phyloP scores from a whole-genome alignment of 2,888 invertebrate genomes.

The Agonum fuliginosum region DNA sequence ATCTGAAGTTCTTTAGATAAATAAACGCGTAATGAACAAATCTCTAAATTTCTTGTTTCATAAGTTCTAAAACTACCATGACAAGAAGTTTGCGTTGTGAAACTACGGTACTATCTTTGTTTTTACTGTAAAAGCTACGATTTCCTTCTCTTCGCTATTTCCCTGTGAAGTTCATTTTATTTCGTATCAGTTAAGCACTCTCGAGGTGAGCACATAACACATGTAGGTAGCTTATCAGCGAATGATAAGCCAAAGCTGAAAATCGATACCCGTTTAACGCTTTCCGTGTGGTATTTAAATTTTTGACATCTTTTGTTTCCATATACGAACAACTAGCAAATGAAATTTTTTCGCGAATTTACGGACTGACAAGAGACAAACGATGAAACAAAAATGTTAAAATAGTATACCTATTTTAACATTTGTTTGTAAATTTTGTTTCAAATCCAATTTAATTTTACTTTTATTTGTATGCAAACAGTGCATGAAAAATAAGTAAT shows the following conservation, averaged over 20 bases:
- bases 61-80: too few species aligned
- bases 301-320: conserved; percentile 20
- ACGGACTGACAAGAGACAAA: neutral
- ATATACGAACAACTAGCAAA: conserved; percentile 9
- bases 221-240: conserved; percentile 30
- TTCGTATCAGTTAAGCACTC: neutral
- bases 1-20: too few species aligned
- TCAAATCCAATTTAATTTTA: too few species aligned
- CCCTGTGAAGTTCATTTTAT: neutral
- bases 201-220: neutral
- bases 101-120: too few species aligned
- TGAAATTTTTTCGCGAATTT: neutral
- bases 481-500: too few species aligned
- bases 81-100: too few species aligned
- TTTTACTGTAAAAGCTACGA: too few species aligned
- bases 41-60: too few species aligned
- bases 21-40: too few species aligned
- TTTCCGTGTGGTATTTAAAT: conserved; percentile 23
- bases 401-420: too few species aligned
- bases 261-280: conserved; percentile 23
- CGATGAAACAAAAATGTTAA: neutral
- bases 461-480: too few species aligned
- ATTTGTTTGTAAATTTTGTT: too few species aligned
- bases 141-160: neutral
- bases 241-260: conserved; percentile 6